Evolutionary conservation across 2,113 vertebrate genomes (phyloP).

Genomic region (Agapornis roseicollis): DNA sequence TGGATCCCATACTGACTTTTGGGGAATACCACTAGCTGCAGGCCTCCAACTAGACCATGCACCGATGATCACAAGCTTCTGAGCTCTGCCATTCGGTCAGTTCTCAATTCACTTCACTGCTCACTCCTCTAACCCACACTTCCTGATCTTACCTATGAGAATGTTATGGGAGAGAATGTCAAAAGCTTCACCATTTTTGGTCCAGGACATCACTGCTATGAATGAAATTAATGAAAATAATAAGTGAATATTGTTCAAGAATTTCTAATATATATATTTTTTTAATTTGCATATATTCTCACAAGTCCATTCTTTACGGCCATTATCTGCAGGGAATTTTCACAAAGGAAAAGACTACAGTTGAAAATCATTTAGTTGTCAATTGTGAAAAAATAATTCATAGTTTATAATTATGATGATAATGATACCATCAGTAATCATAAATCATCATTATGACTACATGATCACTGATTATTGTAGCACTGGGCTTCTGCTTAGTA

Average conservation of each 20-base stretch:
- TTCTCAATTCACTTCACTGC: background rate
- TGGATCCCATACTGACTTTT: background rate
- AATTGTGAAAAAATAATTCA: slow-evolving; percentile 54
- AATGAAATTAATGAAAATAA: background rate
- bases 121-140: background rate
- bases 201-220: background rate
- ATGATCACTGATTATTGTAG: slow-evolving; percentile 10
- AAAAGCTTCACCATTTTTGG: background rate
- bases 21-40: background rate
- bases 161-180: background rate
- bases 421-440: slow-evolving; percentile 41
- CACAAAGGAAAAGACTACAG: background rate
- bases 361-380: background rate
- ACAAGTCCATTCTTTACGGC: background rate
- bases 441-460: slow-evolving; percentile 26
- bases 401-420: slow-evolving; percentile 24
- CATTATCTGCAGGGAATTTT: background rate
- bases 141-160: background rate
- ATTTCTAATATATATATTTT: background rate
- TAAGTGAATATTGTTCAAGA: background rate
- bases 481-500: background rate
- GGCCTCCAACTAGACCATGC: background rate
- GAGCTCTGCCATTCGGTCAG: background rate
- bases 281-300: background rate
- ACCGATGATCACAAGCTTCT: background rate